Evolutionary conservation across 2,888 invertebrate genomes (phyloP).

Genomic region (Eilema caniola): DNA sequence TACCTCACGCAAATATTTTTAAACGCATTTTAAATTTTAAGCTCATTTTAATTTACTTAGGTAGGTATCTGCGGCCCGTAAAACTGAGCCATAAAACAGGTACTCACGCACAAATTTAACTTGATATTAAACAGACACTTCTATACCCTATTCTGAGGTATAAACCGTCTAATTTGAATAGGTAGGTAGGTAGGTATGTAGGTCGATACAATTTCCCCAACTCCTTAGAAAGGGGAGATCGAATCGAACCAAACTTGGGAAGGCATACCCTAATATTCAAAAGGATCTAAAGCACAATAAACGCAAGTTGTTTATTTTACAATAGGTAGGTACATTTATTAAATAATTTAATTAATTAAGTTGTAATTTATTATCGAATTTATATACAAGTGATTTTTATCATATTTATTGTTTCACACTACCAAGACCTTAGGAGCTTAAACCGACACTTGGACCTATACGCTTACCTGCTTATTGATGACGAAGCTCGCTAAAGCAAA

Average conservation of each 20-base stretch:
- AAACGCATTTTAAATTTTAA: constrained; percentile 4
- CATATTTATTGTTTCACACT: too few relatives aligned
- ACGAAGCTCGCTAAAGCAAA: too few relatives aligned
- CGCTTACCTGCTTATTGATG: too few relatives aligned
- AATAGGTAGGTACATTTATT: too few relatives aligned
- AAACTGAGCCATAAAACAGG: constrained; percentile 38
- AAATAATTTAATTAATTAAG: too few relatives aligned
- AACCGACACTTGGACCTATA: too few relatives aligned
- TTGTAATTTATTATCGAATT: too few relatives aligned
- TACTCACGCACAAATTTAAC: constrained; percentile 25
- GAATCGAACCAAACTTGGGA: not conserved
- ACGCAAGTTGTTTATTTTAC: too few relatives aligned
- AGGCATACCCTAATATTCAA: not conserved
- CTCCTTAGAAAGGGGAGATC: constrained; percentile 19
- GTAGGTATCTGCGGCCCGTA: constrained; percentile 30
- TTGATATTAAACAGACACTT: constrained; percentile 33
- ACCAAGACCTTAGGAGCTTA: too few relatives aligned
- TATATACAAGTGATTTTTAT: not conserved
- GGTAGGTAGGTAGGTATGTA: constrained; percentile 4
- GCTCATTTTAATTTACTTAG: constrained; percentile 30
- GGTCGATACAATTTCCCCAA: constrained; percentile 6
- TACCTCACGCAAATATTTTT: constrained; percentile 20
- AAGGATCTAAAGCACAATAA: not conserved
- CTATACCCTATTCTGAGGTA: constrained; percentile 14
- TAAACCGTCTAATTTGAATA: constrained; percentile 16